Evolutionary conservation across 2,113 vertebrate species (phyloP).

Genomic region (Scolopax mira): DNA sequence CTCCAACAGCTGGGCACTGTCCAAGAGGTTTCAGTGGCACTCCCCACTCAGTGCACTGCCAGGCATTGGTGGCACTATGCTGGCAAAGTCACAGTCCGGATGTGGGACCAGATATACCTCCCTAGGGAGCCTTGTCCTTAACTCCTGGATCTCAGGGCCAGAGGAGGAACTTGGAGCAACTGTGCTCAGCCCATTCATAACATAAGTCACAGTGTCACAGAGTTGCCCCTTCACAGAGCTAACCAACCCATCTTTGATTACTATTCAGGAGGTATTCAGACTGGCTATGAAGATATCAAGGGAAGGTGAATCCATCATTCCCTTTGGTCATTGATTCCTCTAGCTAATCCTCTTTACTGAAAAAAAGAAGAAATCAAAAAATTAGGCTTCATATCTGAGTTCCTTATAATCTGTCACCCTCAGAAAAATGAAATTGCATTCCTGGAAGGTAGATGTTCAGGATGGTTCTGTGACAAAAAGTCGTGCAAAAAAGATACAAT

Average conservation of each 20-base stretch:
- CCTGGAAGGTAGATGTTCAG: not conserved
- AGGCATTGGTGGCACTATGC: not conserved
- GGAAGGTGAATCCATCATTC: not conserved
- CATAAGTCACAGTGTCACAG: not conserved
- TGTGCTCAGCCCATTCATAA: not conserved
- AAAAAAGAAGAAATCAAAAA: not conserved
- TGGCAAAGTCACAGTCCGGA: not conserved
- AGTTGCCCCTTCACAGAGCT: not conserved
- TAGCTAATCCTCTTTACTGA: slow-evolving; percentile 4
- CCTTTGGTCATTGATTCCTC: slow-evolving; percentile 13
- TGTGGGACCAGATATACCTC: not conserved
- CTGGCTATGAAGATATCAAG: slow-evolving; percentile 24
- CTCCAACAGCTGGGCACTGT: too few species aligned
- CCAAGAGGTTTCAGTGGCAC: not conserved
- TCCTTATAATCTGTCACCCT: not conserved
- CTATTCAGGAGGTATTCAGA: not conserved
- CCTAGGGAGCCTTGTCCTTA: not conserved
- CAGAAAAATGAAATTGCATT: not conserved
- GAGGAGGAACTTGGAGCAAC: not conserved
- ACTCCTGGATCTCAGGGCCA: not conserved
- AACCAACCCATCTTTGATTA: not conserved
- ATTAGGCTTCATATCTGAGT: not conserved
- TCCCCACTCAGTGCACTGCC: not conserved
- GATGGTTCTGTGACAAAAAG: not conserved
- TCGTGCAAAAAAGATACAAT: not conserved